Evolutionary conservation across 2,797 vertebrate species (phyloP).

Genomic region (Brotula barbata): DNA sequence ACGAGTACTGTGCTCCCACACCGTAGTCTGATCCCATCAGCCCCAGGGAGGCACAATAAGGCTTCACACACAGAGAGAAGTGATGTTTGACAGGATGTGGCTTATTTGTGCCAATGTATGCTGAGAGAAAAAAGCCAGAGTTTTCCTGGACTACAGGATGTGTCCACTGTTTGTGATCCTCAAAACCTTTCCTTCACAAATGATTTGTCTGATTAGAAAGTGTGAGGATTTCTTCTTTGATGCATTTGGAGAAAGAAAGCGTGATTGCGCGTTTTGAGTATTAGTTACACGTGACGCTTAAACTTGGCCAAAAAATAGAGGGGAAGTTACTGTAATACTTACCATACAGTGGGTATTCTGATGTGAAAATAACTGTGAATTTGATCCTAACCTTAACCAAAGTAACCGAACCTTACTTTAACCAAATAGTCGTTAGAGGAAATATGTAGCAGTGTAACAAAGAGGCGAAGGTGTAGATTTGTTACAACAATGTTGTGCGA

Average conservation of each 20-base stretch:
- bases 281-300: constrained; percentile 29
- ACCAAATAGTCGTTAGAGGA: constrained; percentile 26
- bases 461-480: constrained; percentile 18
- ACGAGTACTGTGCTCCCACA: constrained; percentile 40
- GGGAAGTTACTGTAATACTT: constrained; percentile 17
- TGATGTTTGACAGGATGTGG: constrained; percentile 5
- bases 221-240: not conserved
- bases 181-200: constrained; percentile 4
- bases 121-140: constrained; percentile 19
- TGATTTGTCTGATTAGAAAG: constrained; percentile 14
- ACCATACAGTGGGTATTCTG: constrained; percentile 10
- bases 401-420: constrained; percentile 11
- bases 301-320: constrained; percentile 23
- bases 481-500: too few species aligned
- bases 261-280: constrained; percentile 6
- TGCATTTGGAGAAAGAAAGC: constrained; percentile 19
- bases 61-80: constrained; percentile 27
- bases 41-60: constrained; percentile 43
- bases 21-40: constrained; percentile 56
- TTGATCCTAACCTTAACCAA: constrained; percentile 19
- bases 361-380: constrained; percentile 6
- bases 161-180: constrained; percentile 8
- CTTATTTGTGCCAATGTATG: constrained; percentile 30
- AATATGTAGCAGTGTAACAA: constrained; percentile 9
- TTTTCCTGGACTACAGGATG: constrained; percentile 22